A percentile compares a stretch with the other conserved stretches of the same genome.
Conservation (phyloP, 2,113 vertebrate genomes). For the Hyaena hyaena region DNA sequence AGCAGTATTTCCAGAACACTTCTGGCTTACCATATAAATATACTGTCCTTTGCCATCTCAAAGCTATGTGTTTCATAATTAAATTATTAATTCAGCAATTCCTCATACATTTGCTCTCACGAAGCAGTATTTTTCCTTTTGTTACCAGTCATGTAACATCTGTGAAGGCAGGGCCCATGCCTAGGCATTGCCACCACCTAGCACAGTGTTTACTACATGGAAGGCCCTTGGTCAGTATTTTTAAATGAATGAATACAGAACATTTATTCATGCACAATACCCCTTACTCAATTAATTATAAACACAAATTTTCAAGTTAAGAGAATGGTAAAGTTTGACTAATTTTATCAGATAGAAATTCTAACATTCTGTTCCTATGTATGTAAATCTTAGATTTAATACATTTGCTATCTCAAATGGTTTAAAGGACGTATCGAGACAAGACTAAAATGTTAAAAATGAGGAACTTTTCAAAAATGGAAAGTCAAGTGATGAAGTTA, state of each 20-base stretch:
- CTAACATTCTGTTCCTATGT: conserved; percentile 54
- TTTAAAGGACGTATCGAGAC: conserved; percentile 44
- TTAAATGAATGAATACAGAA: neutral
- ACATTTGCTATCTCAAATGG: conserved; percentile 14
- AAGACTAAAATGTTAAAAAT: neutral
- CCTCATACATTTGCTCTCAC: neutral
- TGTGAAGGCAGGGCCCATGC: neutral
- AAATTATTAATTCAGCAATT: neutral
- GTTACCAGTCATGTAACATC: neutral
- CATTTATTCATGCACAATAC: neutral
- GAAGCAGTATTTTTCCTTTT: neutral
- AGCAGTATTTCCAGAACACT: neutral
- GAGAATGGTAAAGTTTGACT: neutral
- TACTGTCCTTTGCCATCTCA: neutral
- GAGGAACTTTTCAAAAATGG: conserved; percentile 45
- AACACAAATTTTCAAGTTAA: conserved; percentile 42
- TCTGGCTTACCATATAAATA: neutral
- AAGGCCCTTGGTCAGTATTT: neutral
- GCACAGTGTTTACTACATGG: neutral
- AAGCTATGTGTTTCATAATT: neutral
- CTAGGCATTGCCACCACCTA: neutral
- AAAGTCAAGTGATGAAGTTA: conserved; percentile 45
- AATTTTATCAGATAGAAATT: conserved; percentile 37
- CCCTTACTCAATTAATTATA: neutral
- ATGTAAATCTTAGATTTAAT: conserved; percentile 46